Evolutionary conservation across 2,797 vertebrate species (phyloP).

Genomic region (Sebastes melanostomus): DNA sequence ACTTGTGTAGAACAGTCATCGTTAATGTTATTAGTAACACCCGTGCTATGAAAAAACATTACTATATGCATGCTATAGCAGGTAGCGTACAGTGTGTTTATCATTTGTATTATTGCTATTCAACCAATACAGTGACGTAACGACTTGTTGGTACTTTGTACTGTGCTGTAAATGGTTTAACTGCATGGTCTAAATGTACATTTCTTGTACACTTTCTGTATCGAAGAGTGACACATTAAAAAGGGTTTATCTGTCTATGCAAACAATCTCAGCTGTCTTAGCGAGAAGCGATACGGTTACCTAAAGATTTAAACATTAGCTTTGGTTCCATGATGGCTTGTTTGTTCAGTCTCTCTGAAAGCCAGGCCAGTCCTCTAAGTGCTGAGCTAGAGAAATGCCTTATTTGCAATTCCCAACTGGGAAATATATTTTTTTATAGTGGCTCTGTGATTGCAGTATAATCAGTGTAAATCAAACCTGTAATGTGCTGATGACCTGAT

Average conservation of each 20-base stretch:
- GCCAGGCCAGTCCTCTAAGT: neutral
- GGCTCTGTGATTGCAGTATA: neutral
- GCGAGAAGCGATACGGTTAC: neutral
- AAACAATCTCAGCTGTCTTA: neutral
- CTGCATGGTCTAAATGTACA: neutral
- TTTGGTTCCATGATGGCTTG: neutral
- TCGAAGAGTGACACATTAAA: neutral
- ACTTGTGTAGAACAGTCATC: too few relatives aligned
- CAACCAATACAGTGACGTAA: neutral
- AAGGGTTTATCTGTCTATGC: neutral
- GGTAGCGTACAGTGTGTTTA: too few relatives aligned
- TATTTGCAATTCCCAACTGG: slow-evolving; percentile 18
- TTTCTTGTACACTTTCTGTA: neutral
- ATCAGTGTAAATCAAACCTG: slow-evolving; percentile 37
- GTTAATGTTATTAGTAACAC: too few relatives aligned
- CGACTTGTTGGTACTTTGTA: neutral
- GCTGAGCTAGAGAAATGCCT: slow-evolving; percentile 5
- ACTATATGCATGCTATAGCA: too few relatives aligned
- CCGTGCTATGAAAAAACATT: too few relatives aligned
- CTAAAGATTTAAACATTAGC: neutral
- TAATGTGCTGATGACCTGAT: neutral
- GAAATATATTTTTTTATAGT: slow-evolving; percentile 3
- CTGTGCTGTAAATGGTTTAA: neutral
- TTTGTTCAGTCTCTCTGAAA: neutral
- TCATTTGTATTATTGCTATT: neutral